Conservation (phyloP, 2,888 invertebrate species). For the Homarus gammarus region DNA sequence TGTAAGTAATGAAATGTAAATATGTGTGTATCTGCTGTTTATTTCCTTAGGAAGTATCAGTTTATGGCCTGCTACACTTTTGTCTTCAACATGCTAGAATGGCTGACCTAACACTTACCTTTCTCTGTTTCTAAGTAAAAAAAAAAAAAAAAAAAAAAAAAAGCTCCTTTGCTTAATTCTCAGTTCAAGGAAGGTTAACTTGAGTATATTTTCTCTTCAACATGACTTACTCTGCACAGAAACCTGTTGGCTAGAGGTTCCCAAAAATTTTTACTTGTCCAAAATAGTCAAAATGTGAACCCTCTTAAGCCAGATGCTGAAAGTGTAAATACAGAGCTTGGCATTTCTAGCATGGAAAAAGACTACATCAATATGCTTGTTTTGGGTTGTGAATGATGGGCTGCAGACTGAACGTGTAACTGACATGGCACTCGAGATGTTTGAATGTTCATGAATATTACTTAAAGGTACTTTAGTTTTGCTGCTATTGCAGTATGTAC, state of each 20-base stretch:
- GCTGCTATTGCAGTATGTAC: conserved; percentile 39
- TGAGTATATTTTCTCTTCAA: not conserved
- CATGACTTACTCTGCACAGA: not conserved
- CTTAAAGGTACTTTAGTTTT: conserved; percentile 10
- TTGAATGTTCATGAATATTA: conserved; percentile 26
- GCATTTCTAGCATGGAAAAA: conserved; percentile 46
- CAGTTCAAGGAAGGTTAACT: not conserved
- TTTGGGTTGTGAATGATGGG: conserved; percentile 64
- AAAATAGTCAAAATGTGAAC: conserved; percentile 3
- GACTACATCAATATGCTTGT: conserved; percentile 55
- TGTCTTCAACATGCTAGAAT: conserved; percentile 43
- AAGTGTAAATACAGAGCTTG: not conserved
- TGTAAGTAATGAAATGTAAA: conserved; percentile 65
- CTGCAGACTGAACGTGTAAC: conserved; percentile 38
- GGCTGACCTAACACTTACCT: not conserved
- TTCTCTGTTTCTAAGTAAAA: too few species aligned
- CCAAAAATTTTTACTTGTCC: not conserved
- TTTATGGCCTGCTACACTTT: conserved; percentile 53
- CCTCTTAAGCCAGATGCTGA: not conserved
- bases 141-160: too few species aligned
- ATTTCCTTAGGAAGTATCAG: conserved; percentile 64
- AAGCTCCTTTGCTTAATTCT: not conserved
- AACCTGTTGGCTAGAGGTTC: not conserved
- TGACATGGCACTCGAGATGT: conserved; percentile 28
- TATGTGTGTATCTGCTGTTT: conserved; percentile 69